Conservation (phyloP, 2,888 invertebrate species). For the Ligdia adustata region DNA sequence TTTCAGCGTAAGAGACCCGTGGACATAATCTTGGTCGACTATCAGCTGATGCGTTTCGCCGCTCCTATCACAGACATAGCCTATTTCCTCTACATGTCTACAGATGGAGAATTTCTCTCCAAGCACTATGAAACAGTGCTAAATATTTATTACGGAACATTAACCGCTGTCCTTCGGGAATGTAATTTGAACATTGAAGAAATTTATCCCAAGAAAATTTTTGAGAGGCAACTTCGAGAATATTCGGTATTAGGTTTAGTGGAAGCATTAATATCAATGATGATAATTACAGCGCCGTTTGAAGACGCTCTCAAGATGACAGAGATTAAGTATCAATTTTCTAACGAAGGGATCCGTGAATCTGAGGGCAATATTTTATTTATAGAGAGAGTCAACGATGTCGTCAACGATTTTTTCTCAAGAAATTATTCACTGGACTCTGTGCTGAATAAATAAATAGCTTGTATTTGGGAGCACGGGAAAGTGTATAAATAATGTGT, state of each 20-base stretch:
- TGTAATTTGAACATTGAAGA: constrained; percentile 56
- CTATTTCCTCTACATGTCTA: constrained; percentile 66
- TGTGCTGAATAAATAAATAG: constrained; percentile 45
- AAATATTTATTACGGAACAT: constrained; percentile 61
- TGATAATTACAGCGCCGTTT: constrained; percentile 65
- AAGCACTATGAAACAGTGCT: constrained; percentile 56
- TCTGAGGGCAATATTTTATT: constrained; percentile 48
- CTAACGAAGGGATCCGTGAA: constrained; percentile 45
- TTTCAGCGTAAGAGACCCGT: constrained; percentile 62
- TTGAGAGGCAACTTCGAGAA: constrained; percentile 54
- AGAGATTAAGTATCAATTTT: constrained; percentile 57
- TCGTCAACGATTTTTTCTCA: constrained; percentile 62
- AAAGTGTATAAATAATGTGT: background rate
- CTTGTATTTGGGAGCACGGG: background rate
- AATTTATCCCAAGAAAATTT: constrained; percentile 57
- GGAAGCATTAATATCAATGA: constrained; percentile 70
- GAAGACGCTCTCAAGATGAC: constrained; percentile 66
- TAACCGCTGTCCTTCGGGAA: constrained; percentile 60
- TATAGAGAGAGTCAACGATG: constrained; percentile 62
- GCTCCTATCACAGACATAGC: constrained; percentile 66
- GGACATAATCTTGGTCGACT: constrained; percentile 62
- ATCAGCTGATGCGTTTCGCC: constrained; percentile 59
- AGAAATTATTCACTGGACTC: constrained; percentile 55
- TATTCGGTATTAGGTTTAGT: constrained; percentile 67
- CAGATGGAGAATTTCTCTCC: constrained; percentile 53